Evolutionary conservation across 2,888 invertebrate species (phyloP).

Genomic region (Pandemis heparana): DNA sequence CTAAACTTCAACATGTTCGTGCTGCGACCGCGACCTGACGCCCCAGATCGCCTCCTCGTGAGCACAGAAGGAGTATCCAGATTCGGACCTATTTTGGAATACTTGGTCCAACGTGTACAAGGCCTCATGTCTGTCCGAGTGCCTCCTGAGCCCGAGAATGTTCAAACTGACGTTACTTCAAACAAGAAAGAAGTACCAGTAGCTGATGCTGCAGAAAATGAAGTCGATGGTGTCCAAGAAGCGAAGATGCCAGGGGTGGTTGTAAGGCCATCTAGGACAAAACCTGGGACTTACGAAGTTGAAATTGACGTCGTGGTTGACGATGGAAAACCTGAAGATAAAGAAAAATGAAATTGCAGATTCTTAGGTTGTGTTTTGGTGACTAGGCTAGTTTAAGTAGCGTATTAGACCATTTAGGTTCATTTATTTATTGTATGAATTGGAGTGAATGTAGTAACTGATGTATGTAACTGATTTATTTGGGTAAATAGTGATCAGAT

Average conservation of each 20-base stretch:
- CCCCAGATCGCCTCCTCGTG: conserved; percentile 65
- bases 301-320: conserved; percentile 77
- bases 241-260: conserved; percentile 75
- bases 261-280: conserved; percentile 70
- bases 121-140: conserved; percentile 89
- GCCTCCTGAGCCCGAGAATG: conserved; percentile 83
- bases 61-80: conserved; percentile 79
- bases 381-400: not conserved
- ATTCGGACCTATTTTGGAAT: conserved; percentile 89
- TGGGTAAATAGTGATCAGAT: conserved; percentile 43
- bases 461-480: conserved; percentile 36
- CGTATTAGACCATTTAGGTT: not conserved
- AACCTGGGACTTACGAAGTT: conserved; percentile 77
- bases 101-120: conserved; percentile 89
- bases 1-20: conserved; percentile 81
- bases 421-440: conserved; percentile 27
- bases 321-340: conserved; percentile 73
- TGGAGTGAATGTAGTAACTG: conserved; percentile 45
- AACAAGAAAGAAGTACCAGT: conserved; percentile 48
- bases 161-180: conserved; percentile 55
- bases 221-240: conserved; percentile 78
- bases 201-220: conserved; percentile 74
- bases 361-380: not conserved
- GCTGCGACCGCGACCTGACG: conserved; percentile 68
- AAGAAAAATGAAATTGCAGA: conserved; percentile 43